Evolutionary conservation across 2,888 invertebrate genomes (phyloP).

Genomic region (Magallana nippona): DNA sequence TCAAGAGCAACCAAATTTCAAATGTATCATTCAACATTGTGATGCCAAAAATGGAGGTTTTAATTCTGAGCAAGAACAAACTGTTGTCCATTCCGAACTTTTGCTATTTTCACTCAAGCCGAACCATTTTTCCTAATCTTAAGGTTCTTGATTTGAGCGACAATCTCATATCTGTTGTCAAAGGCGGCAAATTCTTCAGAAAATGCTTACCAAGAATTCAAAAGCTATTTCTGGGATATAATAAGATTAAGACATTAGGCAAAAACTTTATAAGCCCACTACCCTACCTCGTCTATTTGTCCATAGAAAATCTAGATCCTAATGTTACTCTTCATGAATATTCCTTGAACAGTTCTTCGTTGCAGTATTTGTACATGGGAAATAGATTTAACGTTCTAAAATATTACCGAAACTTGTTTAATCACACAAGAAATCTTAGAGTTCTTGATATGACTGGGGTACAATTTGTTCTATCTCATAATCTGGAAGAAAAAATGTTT

Average conservation of each 20-base stretch:
- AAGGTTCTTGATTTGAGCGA: neutral
- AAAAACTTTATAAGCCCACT: slow-evolving; percentile 39
- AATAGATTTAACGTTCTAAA: slow-evolving; percentile 12
- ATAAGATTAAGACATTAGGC: slow-evolving; percentile 33
- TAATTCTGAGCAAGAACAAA: slow-evolving; percentile 1
- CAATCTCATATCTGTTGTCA: neutral
- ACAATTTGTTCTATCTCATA: neutral
- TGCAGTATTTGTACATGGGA: neutral
- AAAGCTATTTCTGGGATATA: slow-evolving; percentile 22
- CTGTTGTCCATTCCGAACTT: slow-evolving; percentile 19
- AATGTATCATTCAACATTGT: no score
- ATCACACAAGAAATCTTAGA: slow-evolving; percentile 37
- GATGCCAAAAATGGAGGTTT: no score
- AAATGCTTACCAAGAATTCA: neutral
- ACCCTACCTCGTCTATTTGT: slow-evolving; percentile 18
- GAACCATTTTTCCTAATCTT: slow-evolving; percentile 26
- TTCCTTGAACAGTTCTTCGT: neutral
- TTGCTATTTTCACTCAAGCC: neutral
- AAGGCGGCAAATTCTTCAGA: neutral
- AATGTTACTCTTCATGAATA: slow-evolving; percentile 5
- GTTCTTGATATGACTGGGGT: slow-evolving; percentile 37
- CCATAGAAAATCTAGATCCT: neutral
- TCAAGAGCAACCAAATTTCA: no score
- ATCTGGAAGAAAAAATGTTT: neutral
- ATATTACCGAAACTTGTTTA: slow-evolving; percentile 20